Evolutionary conservation across 2,797 vertebrate genomes (phyloP).

Genomic region (Catharus ustulatus): DNA sequence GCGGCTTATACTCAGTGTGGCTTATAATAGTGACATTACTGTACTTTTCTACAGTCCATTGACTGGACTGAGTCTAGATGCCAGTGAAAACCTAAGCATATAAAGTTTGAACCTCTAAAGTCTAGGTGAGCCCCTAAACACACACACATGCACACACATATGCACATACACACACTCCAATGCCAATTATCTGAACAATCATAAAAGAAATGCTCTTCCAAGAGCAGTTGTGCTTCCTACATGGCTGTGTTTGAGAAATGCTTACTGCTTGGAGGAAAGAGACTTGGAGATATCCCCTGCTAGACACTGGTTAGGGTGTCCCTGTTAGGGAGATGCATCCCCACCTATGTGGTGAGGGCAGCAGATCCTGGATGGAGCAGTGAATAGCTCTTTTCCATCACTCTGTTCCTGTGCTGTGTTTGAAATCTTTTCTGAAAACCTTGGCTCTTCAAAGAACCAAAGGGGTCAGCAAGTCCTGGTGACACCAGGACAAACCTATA

Average conservation of each 20-base stretch:
- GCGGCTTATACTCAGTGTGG: too few relatives aligned
- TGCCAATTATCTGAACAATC: neutral
- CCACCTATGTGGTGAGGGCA: neutral
- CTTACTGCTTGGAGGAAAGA: neutral
- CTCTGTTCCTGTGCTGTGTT: neutral
- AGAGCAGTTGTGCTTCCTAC: neutral
- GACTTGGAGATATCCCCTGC: neutral
- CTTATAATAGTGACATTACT: too few relatives aligned
- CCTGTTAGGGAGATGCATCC: neutral
- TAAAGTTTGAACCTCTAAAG: neutral
- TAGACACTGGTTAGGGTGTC: neutral
- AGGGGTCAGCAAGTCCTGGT: neutral
- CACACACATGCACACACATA: rapidly evolving
- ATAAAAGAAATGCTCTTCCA: neutral
- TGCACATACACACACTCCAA: too few relatives aligned
- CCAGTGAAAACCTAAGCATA: neutral
- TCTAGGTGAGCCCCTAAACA: neutral
- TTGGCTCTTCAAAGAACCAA: neutral
- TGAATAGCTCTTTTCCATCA: neutral
- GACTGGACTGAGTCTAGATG: neutral
- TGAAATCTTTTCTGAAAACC: neutral
- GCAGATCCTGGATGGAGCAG: neutral
- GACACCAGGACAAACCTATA: neutral
- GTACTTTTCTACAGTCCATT: neutral
- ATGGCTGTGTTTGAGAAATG: neutral